phyloP scores from a whole-genome alignment of 2,888 invertebrate genomes.

The Carpatolechia fugitivella region DNA sequence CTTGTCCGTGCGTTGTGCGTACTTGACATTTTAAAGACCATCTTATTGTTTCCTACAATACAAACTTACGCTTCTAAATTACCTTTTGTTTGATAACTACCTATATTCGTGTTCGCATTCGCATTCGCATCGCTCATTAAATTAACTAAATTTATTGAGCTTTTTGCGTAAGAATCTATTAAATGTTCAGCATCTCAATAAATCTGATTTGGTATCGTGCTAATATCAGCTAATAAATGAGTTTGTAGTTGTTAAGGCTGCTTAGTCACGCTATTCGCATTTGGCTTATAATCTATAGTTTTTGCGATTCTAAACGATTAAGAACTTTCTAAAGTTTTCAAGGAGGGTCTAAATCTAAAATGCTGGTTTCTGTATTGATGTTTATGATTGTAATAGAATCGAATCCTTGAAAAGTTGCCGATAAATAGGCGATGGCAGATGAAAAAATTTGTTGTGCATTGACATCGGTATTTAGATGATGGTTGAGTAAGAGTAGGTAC shows the following conservation, averaged over 20 bases:
- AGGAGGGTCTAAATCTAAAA: neutral
- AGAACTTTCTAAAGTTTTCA: neutral
- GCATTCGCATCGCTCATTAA: neutral
- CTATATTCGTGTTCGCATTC: neutral
- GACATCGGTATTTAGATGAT: no score
- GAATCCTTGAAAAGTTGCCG: no score
- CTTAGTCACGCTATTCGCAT: conserved; percentile 1
- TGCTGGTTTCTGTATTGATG: no score
- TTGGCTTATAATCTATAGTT: neutral
- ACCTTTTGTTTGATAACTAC: neutral
- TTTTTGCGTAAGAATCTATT: neutral
- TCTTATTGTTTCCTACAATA: neutral
- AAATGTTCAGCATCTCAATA: conserved; percentile 3
- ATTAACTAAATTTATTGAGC: neutral
- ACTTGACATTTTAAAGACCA: conserved; percentile 6
- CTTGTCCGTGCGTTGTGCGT: neutral
- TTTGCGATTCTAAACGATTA: neutral
- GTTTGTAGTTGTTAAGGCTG: neutral
- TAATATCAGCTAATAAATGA: conserved; percentile 2
- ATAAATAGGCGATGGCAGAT: no score
- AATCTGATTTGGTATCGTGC: neutral
- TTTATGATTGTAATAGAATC: no score
- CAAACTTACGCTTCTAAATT: neutral
- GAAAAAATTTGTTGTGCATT: no score
- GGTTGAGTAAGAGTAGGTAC: no score